Evolutionary conservation across 2,797 vertebrate species (phyloP).

Genomic region (Aselliscus stoliczkanus): DNA sequence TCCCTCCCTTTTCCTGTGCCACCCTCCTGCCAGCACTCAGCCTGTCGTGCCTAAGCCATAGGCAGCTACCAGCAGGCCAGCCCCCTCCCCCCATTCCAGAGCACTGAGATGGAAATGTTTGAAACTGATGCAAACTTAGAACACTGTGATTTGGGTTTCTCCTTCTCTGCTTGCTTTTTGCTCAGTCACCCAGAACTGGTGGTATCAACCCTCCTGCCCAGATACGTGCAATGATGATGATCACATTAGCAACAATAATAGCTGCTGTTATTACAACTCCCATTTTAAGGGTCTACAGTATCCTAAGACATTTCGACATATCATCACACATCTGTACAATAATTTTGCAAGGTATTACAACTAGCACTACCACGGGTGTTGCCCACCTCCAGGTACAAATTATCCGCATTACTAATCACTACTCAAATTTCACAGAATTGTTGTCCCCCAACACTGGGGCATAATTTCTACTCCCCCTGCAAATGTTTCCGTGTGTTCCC

Average conservation of each 20-base stretch:
- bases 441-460: not conserved
- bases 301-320: not conserved
- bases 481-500: not conserved
- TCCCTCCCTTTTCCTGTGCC: slow-evolving; percentile 26
- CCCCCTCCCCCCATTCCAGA: slow-evolving; percentile 57
- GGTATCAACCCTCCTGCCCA: slow-evolving; percentile 44
- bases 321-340: not conserved
- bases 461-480: not conserved
- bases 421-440: not conserved
- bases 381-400: not conserved
- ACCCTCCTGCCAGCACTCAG: slow-evolving; percentile 29
- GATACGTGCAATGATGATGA: not conserved
- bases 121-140: slow-evolving; percentile 70
- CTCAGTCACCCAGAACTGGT: slow-evolving; percentile 10
- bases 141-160: slow-evolving; percentile 32
- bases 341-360: not conserved
- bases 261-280: not conserved
- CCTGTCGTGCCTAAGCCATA: slow-evolving; percentile 38
- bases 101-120: slow-evolving; percentile 61
- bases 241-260: not conserved
- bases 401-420: not conserved
- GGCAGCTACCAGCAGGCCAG: slow-evolving; percentile 60
- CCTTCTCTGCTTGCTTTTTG: not conserved
- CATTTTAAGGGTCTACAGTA: not conserved
- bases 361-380: not conserved